phyloP scores from a whole-genome alignment of 2,888 invertebrate species.

The Lordiphosa andalusiaca region DNA sequence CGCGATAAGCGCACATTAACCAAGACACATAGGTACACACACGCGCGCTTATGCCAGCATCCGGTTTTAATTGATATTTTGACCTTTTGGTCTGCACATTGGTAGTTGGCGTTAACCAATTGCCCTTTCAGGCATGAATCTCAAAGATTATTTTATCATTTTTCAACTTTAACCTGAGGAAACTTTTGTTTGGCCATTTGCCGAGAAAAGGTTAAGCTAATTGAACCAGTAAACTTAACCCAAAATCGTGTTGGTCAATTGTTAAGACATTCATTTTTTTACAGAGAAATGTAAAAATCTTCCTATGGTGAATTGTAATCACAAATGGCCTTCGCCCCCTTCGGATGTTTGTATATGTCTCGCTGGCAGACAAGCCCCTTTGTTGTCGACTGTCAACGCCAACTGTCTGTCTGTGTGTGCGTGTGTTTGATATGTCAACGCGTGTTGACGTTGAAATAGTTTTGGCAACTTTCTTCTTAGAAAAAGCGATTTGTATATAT shows the following conservation, averaged over 20 bases:
- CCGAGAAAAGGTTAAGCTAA: too few relatives aligned
- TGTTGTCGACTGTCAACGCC: conserved; percentile 64
- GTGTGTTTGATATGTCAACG: conserved; percentile 23
- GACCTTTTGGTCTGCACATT: background rate
- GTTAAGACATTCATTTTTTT: background rate
- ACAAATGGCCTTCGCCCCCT: conserved; percentile 27
- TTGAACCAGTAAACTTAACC: too few relatives aligned
- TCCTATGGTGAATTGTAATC: conserved; percentile 23
- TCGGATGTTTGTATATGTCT: conserved; percentile 1
- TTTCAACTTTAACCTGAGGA: background rate
- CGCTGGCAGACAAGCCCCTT: conserved; percentile 46
- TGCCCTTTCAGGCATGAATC: conserved; percentile 34
- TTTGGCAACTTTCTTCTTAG: conserved; percentile 58
- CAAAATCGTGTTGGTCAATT: background rate
- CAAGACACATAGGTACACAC: background rate
- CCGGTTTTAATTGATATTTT: conserved; percentile 7
- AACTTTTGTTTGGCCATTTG: too few relatives aligned
- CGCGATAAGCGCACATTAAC: background rate
- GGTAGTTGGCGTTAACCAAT: background rate
- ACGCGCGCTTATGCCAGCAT: background rate
- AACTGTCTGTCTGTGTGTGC: conserved; percentile 42
- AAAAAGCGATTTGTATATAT: conserved; percentile 42
- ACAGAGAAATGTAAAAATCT: conserved; percentile 13
- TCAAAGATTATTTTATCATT: too few relatives aligned
- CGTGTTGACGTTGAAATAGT: conserved; percentile 41